Conservation (phyloP, 2,797 vertebrate genomes). For the Echeneis naucrates region DNA sequence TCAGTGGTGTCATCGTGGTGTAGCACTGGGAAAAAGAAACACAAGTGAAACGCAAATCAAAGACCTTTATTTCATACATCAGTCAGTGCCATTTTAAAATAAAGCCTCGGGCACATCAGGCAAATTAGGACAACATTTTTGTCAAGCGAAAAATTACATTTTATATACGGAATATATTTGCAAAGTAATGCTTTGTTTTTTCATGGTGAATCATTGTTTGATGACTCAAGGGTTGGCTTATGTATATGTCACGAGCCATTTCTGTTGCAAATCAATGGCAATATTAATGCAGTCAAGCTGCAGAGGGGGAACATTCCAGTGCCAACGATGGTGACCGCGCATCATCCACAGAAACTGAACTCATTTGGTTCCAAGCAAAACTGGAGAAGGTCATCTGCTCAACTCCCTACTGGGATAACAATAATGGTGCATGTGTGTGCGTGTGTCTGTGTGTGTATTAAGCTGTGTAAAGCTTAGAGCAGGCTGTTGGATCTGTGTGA, state of each 20-base stretch:
- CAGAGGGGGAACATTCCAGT: constrained; percentile 30
- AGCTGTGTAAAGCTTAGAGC: constrained; percentile 70
- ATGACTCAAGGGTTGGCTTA: constrained; percentile 21
- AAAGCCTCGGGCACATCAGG: neutral
- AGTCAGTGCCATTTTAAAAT: neutral
- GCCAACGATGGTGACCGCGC: constrained; percentile 6
- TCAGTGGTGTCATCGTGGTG: neutral
- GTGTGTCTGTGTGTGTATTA: constrained; percentile 59
- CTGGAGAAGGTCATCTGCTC: constrained; percentile 54
- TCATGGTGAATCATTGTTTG: constrained; percentile 21
- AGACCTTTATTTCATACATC: neutral
- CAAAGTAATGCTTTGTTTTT: constrained; percentile 7
- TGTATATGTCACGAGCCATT: constrained; percentile 11
- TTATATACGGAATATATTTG: constrained; percentile 12
- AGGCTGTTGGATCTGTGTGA: constrained; percentile 76
- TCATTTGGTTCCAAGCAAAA: constrained; percentile 49
- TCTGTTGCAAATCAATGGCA: constrained; percentile 30
- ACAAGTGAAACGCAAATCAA: neutral
- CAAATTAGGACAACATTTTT: neutral
- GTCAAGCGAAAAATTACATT: constrained; percentile 10
- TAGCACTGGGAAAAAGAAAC: neutral
- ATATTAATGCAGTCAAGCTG: constrained; percentile 12
- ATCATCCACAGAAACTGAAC: constrained; percentile 30
- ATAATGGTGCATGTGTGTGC: constrained; percentile 34
- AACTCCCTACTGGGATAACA: constrained; percentile 43